phyloP scores from a whole-genome alignment of 2,113 vertebrate species.

The Myiozetetes cayanensis region DNA sequence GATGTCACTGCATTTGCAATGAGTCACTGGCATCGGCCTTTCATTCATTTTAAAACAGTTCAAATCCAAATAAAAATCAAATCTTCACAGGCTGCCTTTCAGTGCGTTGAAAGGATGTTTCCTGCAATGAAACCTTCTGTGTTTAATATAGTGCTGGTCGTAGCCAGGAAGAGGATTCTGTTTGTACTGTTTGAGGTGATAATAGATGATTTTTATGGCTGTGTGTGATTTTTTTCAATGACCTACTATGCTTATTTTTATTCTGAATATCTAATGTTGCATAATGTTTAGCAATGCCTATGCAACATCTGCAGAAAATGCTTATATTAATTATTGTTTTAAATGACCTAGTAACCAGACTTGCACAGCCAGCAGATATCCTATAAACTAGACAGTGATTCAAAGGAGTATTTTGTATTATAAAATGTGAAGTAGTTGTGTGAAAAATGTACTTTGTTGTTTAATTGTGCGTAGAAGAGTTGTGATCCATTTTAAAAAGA shows the following conservation, averaged over 20 bases:
- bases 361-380: not conserved
- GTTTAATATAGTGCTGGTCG: not conserved
- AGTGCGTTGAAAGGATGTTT: not conserved
- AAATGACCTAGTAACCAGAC: conserved; percentile 29
- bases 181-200: not conserved
- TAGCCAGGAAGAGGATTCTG: not conserved
- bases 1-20: not conserved
- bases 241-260: not conserved
- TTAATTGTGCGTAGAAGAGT: conserved; percentile 42
- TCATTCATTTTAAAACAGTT: conserved; percentile 34
- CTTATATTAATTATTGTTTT: conserved; percentile 50
- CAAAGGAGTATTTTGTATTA: conserved; percentile 43
- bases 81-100: conserved; percentile 16
- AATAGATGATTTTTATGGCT: not conserved
- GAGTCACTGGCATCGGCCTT: not conserved
- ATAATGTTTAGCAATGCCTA: not conserved
- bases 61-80: conserved; percentile 25
- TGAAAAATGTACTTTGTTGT: conserved; percentile 22
- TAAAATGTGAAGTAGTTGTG: not conserved
- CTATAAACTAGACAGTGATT: conserved; percentile 34
- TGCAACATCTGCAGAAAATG: conserved; percentile 43
- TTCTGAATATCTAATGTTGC: not conserved
- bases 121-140: not conserved
- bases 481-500: not conserved
- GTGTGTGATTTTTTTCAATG: conserved; percentile 39